Evolutionary conservation across 2,113 vertebrate species (phyloP).

Genomic region (Brienomyrus longianalis): DNA sequence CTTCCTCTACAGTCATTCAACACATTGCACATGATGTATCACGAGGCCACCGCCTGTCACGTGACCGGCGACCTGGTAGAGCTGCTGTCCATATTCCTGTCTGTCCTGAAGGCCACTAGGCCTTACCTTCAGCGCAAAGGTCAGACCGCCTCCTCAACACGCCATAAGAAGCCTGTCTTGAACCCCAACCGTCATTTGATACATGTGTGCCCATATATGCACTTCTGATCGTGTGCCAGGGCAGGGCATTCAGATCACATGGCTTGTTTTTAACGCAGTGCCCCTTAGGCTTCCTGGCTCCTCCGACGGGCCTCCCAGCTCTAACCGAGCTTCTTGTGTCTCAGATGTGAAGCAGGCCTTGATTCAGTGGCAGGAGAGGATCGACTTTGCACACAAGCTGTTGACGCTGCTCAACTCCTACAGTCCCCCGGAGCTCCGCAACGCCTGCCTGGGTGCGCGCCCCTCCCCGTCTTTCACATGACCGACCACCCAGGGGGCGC

Average conservation of each 20-base stretch:
- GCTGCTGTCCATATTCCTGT: slow-evolving; percentile 96
- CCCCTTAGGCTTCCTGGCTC: not conserved
- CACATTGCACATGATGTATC: slow-evolving; percentile 99
- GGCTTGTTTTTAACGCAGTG: not conserved
- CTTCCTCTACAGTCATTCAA: slow-evolving; percentile 79
- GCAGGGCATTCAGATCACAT: not conserved
- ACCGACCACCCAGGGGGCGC: not conserved
- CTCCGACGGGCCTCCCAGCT: not conserved
- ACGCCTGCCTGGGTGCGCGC: slow-evolving; percentile 83
- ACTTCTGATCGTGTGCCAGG: not conserved
- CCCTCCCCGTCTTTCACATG: not conserved
- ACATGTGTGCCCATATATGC: not conserved
- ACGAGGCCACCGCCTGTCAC: slow-evolving; percentile 96
- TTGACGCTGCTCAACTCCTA: slow-evolving; percentile 99
- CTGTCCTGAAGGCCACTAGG: slow-evolving; percentile 87
- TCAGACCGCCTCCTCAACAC: slow-evolving; percentile 32
- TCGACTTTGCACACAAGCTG: slow-evolving; percentile 98
- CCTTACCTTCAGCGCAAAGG: slow-evolving; percentile 98
- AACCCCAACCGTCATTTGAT: not conserved
- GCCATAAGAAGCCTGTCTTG: not conserved
- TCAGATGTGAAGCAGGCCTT: slow-evolving; percentile 98
- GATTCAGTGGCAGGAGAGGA: slow-evolving; percentile 98
- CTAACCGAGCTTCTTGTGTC: slow-evolving; percentile 42
- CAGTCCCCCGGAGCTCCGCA: slow-evolving; percentile 90
- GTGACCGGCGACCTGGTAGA: slow-evolving; percentile 97